Percentiles rank a stretch among this genome's conserved stretches.
phyloP scores from a whole-genome alignment of 2,888 invertebrate species.

The Brachypalpus laphriformis region DNA sequence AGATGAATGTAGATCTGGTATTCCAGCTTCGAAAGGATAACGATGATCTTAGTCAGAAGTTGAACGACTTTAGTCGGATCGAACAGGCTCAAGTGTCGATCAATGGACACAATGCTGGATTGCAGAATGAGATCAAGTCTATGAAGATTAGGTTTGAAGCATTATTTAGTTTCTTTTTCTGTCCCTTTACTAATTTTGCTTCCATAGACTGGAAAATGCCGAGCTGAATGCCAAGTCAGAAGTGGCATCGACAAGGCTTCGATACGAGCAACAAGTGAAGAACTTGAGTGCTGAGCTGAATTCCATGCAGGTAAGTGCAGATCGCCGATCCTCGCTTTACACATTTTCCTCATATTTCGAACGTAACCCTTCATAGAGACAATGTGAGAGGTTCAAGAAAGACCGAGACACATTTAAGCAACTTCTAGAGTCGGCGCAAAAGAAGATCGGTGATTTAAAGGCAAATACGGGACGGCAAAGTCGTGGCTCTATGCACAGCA shows the following conservation, averaged over 20 bases:
- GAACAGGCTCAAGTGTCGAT: slow-evolving; percentile 91
- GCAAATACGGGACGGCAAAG: slow-evolving; percentile 84
- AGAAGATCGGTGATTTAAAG: slow-evolving; percentile 91
- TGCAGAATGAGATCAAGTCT: slow-evolving; percentile 90
- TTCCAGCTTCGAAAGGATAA: slow-evolving; percentile 89
- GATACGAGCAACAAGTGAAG: slow-evolving; percentile 93
- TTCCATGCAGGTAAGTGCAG: slow-evolving; percentile 88
- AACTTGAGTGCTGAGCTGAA: slow-evolving; percentile 92
- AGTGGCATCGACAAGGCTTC: slow-evolving; percentile 90
- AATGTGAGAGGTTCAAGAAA: slow-evolving; percentile 88
- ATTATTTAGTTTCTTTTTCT: not conserved
- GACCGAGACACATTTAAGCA: slow-evolving; percentile 95
- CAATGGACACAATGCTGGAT: slow-evolving; percentile 88
- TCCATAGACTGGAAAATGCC: slow-evolving; percentile 85
- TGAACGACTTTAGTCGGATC: slow-evolving; percentile 93
- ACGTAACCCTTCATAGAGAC: slow-evolving; percentile 78
- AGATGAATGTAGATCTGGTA: slow-evolving; percentile 88
- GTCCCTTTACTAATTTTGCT: not conserved
- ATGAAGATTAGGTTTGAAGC: slow-evolving; percentile 85
- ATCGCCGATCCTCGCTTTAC: not conserved
- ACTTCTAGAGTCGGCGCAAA: slow-evolving; percentile 94
- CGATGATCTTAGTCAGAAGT: slow-evolving; percentile 90
- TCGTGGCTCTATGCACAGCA: slow-evolving; percentile 87
- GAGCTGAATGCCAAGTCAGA: slow-evolving; percentile 91
- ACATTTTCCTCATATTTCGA: not conserved